phyloP scores from a whole-genome alignment of 35 echinoderm and acorn worm genomes.

The Lytechinus variegatus region DNA sequence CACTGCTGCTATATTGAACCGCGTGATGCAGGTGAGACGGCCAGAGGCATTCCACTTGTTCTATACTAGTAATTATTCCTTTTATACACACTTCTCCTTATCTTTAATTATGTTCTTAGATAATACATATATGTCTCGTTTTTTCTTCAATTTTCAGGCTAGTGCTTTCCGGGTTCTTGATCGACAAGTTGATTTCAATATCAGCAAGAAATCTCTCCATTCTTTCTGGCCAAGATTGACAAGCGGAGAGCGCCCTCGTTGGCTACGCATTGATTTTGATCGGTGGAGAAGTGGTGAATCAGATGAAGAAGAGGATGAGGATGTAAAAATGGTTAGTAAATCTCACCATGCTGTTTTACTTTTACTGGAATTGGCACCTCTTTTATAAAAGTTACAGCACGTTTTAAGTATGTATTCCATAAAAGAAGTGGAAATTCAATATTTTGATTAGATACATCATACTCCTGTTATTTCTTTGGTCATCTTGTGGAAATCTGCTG shows the following conservation, averaged over 20 bases:
- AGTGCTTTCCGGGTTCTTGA: slow-evolving; percentile 80
- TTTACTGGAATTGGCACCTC: too few relatives aligned
- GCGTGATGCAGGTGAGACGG: too few relatives aligned
- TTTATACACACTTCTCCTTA: neutral
- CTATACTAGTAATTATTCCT: too few relatives aligned
- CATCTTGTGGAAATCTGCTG: too few relatives aligned
- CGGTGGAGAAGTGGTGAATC: slow-evolving; percentile 78
- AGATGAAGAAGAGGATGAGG: slow-evolving; percentile 66
- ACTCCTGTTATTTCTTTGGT: too few relatives aligned
- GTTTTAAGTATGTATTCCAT: too few relatives aligned
- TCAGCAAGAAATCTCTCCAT: slow-evolving; percentile 61
- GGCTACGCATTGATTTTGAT: slow-evolving; percentile 97
- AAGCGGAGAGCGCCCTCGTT: slow-evolving; percentile 60
- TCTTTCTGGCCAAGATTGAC: slow-evolving; percentile 72
- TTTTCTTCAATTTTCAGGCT: slow-evolving; percentile 31
- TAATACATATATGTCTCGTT: neutral
- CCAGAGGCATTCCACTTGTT: too few relatives aligned
- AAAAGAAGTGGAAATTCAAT: too few relatives aligned
- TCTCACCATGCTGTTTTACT: neutral
- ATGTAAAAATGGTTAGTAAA: neutral
- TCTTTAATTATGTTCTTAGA: neutral
- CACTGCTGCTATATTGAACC: too few relatives aligned
- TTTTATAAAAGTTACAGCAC: too few relatives aligned
- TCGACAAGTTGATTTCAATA: slow-evolving; percentile 77
- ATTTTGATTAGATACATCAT: too few relatives aligned